Base-by-base conservation (phyloP, 2,888 invertebrate genomes). In the Philopedon plagiatum region DNA sequence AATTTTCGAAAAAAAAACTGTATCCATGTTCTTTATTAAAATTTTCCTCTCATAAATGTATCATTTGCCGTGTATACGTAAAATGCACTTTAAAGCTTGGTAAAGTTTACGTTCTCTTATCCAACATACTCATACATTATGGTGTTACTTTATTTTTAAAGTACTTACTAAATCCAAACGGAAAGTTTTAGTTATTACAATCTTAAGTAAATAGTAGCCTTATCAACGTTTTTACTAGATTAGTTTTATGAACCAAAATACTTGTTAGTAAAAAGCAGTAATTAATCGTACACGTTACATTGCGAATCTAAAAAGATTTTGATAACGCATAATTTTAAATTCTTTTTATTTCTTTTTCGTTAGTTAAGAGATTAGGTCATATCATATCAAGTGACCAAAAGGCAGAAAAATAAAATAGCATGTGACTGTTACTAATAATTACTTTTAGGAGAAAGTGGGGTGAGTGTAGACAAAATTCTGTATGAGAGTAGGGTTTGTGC, bases 341-440 rank as follows among this genome's bases (percentile, higher is more conserved):
- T n/a, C n/a, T 49, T 7, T 13, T 49, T 11, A 13, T 26, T 5
- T 49, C 26, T 13, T 19, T 44, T 44, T 44, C 26, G 26, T 49
- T 23, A 19, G 2, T 49, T 49, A 23, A 49, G 4, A n/a, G 7
- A 41, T 41, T 41, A 41, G 13, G 44, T 44, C 9, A 46, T 15
- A 1, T 39, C 39, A 11, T 54, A 29, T 54, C 29, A 29, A 54
- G 0, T 54, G 29, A 29, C 51, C 29, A 29, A 54, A 29, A 29
- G 18, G 18, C 51, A 54, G 7, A 29, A 29, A 54, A 29, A 54
- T 54, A 29, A 18, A 1, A 4, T 37, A 15, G 29, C 29, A 29
- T 54, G 51, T 54, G 51, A 54, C 29, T 29, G 18, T 15, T 18
- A n/a, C n/a, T 41, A 15, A 54, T 29, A 26, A 54, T 29, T 54